A percentile compares a stretch with the other conserved stretches of the same genome.
phyloP scores from a whole-genome alignment of 2,888 invertebrate species.

The Lasioglossum vierecki region DNA sequence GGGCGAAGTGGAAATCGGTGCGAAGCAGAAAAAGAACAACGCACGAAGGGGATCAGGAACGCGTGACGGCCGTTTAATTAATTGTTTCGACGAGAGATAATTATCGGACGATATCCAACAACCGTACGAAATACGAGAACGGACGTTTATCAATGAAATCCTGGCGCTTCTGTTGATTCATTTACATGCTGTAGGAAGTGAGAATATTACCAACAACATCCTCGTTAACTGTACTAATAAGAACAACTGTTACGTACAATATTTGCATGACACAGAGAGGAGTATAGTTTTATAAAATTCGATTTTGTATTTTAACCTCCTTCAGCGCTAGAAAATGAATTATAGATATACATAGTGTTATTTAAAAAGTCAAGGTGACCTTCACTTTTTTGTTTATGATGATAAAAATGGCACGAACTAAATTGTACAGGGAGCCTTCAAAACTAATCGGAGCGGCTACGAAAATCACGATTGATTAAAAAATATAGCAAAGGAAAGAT shows the following conservation, averaged over 20 bases:
- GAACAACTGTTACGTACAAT: not conserved
- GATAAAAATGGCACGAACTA: not conserved
- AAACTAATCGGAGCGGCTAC: too few relatives aligned
- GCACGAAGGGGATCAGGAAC: not conserved
- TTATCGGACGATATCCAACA: slow-evolving; percentile 13
- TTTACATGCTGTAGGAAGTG: not conserved
- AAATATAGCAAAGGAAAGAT: not conserved
- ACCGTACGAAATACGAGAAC: not conserved
- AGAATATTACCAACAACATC: not conserved
- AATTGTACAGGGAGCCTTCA: not conserved
- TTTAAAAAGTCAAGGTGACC: too few relatives aligned
- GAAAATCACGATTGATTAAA: too few relatives aligned
- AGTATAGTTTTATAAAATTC: not conserved
- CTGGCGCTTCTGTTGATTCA: not conserved
- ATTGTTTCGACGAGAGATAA: slow-evolving; percentile 19
- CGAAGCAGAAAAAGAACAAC: not conserved
- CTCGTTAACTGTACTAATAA: not conserved
- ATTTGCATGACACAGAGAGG: not conserved
- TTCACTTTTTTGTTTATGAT: too few relatives aligned
- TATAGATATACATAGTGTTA: too few relatives aligned
- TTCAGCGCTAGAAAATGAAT: too few relatives aligned
- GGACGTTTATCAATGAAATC: not conserved
- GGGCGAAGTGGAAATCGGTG: not conserved
- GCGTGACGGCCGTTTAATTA: slow-evolving; percentile 10
- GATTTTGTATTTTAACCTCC: not conserved